Evolutionary conservation across 2,797 vertebrate species (phyloP).

Genomic region (Centroberyx gerrardi): DNA sequence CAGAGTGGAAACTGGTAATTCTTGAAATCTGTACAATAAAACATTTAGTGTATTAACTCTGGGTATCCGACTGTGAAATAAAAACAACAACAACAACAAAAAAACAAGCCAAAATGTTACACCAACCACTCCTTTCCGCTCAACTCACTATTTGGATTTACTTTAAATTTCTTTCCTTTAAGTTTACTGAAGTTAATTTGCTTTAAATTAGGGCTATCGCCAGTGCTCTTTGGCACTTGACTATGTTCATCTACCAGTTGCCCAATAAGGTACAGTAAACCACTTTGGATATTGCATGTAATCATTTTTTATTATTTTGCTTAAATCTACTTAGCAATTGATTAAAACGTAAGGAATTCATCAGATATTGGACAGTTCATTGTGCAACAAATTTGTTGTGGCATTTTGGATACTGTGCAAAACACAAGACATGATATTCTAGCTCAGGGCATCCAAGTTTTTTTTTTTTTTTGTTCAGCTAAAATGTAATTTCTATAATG

Average conservation of each 20-base stretch:
- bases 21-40: conserved; percentile 69
- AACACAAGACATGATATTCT: conserved; percentile 74
- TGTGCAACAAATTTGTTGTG: conserved; percentile 67
- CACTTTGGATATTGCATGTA: conserved; percentile 81
- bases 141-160: conserved; percentile 82
- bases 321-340: conserved; percentile 67
- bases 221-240: conserved; percentile 87
- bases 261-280: conserved; percentile 89
- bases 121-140: conserved; percentile 84
- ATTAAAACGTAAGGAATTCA: conserved; percentile 62
- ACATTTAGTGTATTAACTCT: conserved; percentile 85
- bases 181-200: conserved; percentile 87
- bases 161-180: conserved; percentile 86
- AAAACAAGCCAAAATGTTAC: conserved; percentile 78
- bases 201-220: conserved; percentile 83
- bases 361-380: conserved; percentile 43
- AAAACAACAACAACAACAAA: conserved; percentile 53
- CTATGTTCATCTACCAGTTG: conserved; percentile 86
- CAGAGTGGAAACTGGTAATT: conserved; percentile 32
- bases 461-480: conserved; percentile 56
- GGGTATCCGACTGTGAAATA: conserved; percentile 86
- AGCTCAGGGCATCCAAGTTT: conserved; percentile 76
- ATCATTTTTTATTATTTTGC: conserved; percentile 64
- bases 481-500: conserved; percentile 63
- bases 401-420: conserved; percentile 73